These are phyloP conservation scores for Pammene fasciana DNA, from an alignment of 2,888 invertebrate genomes.

Conservation along the genomic window DNA sequence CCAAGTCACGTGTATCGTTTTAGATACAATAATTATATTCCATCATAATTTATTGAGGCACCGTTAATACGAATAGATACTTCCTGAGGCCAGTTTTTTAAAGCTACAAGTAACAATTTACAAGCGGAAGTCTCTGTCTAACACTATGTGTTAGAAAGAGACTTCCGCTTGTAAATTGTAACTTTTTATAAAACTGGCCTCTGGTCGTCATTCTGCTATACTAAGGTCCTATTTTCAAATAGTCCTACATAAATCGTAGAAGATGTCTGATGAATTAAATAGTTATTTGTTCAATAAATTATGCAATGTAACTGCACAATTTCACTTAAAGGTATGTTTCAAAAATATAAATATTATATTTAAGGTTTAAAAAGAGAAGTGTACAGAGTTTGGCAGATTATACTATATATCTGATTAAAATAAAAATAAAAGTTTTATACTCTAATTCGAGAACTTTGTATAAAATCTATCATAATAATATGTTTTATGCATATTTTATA, in stretches of 20 bases:
- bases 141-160: too few relatives aligned
- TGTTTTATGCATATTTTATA: slow-evolving; percentile 13
- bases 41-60: too few relatives aligned
- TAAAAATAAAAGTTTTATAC: slow-evolving; percentile 29
- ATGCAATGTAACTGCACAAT: slow-evolving; percentile 18
- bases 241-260: neutral
- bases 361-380: slow-evolving; percentile 3
- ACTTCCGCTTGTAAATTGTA: too few relatives aligned
- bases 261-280: neutral
- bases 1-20: too few relatives aligned
- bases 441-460: slow-evolving; percentile 10
- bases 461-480: slow-evolving; percentile 11
- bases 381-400: slow-evolving; percentile 15
- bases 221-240: too few relatives aligned
- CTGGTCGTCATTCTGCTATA: too few relatives aligned
- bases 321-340: slow-evolving; percentile 11
- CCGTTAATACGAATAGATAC: too few relatives aligned
- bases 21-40: too few relatives aligned
- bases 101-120: too few relatives aligned
- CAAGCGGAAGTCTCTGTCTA: too few relatives aligned
- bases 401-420: slow-evolving; percentile 17
- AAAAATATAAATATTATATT: slow-evolving; percentile 21
- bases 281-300: slow-evolving; percentile 10
- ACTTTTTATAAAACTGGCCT: too few relatives aligned
- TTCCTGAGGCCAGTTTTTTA: too few relatives aligned